Evolutionary conservation across 2,113 vertebrate genomes (phyloP), one percentile per base, ranked within the genome.

Genomic region (Vulpes lagopus): DNA sequence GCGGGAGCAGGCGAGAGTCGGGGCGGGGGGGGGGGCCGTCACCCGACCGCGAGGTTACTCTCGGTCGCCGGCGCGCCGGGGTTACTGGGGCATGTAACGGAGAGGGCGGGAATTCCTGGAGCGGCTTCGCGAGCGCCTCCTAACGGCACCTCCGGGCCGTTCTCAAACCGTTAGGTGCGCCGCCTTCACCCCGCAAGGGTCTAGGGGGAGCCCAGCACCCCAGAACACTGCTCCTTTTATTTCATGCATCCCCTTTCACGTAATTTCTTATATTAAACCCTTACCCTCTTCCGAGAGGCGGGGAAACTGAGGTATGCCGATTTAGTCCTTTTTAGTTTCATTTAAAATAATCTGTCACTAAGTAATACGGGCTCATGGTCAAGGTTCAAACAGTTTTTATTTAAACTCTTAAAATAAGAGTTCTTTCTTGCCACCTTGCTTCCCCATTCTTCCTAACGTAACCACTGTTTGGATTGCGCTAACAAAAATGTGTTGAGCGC

Each of bases 1-100:
- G n/a, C 19, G 20, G 53, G 96, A 98, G 98, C 98, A 98, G 98
- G 98, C 97, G 98, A 98, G 98, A 97, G 98, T 96, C 94, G 14
- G 93, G 94, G 78, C 32, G 97, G 98, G 97, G 71, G 98, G 14
- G 98, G 14, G 94, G 94, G 11, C 19, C 19, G 20, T 71, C 76
- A 59, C 92, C 90, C 59, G n/a, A 38, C 65, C 11, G 15, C 9
- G 97, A 96, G 99, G 98, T 99, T 99, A 99, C 97, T 99, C 27
- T 90, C 98, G 99, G 99, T 97, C 98, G 95, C 87, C n/a, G 83
- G 89, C 95, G 91, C 38, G 92, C 94, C 71, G 89, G 97, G 97
- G 97, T 97, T 97, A 97, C 95, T 96, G 96, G 98, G 97, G 93
- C 98, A 98, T 93, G 83, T 60, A 90, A 91, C 92, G 5, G 78